These are phyloP conservation scores for Cinara cedri DNA, from an alignment of 2,888 invertebrate genomes.

Conservation along the genomic window DNA sequence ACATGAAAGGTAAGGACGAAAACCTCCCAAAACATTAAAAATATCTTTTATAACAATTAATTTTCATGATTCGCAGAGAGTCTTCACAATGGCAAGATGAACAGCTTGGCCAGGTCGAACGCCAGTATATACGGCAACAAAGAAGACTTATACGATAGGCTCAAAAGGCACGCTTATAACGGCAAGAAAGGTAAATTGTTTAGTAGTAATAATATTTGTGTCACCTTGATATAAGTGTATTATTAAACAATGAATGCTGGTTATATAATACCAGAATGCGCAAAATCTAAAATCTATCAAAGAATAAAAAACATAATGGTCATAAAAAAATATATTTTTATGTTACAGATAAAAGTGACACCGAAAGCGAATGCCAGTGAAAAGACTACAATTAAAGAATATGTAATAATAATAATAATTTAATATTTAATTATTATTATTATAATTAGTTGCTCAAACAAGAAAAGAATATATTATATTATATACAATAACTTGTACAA, in stretches of 20 bases:
- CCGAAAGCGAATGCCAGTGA: slow-evolving; percentile 92
- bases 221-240: too few species aligned
- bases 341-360: slow-evolving; percentile 88
- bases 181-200: slow-evolving; percentile 84
- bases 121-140: slow-evolving; percentile 94
- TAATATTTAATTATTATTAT: neutral
- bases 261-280: too few species aligned
- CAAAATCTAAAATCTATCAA: too few species aligned
- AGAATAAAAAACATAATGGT: too few species aligned
- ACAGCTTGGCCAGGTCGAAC: slow-evolving; percentile 89
- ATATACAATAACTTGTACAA: slow-evolving; percentile 27
- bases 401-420: neutral
- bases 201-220: too few species aligned
- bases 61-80: slow-evolving; percentile 65
- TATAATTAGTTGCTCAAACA: slow-evolving; percentile 52
- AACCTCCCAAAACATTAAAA: too few species aligned
- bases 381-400: slow-evolving; percentile 33
- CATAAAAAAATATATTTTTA: neutral
- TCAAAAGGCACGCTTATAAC: slow-evolving; percentile 93
- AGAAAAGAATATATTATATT: slow-evolving; percentile 19
- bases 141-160: slow-evolving; percentile 92
- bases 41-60: neutral
- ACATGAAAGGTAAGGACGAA: slow-evolving; percentile 81
- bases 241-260: too few species aligned
- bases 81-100: slow-evolving; percentile 88